These are phyloP conservation scores for Anhinga rufa DNA, from an alignment of 2,113 vertebrate species.

Conservation along the genomic window DNA sequence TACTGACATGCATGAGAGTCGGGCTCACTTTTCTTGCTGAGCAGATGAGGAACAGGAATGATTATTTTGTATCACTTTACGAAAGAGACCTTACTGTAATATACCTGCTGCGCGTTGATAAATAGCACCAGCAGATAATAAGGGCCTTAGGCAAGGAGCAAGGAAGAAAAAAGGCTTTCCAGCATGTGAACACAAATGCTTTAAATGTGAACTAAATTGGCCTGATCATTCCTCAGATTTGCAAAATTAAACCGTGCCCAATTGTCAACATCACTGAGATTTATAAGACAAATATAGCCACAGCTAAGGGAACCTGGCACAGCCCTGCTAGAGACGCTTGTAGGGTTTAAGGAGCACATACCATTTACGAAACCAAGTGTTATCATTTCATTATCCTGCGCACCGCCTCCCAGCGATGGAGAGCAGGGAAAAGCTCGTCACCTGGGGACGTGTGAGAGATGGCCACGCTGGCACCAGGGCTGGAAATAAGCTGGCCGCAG, in stretches of 20 bases:
- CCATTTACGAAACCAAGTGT: not conserved
- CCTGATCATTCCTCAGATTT: constrained; percentile 46
- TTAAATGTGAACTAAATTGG: constrained; percentile 56
- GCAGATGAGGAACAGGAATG: constrained; percentile 24
- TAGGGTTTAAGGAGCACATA: not conserved
- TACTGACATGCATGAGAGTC: not conserved
- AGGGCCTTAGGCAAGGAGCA: constrained; percentile 22
- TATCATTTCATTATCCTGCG: accelerated
- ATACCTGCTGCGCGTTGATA: constrained; percentile 40
- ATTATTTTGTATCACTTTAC: constrained; percentile 10
- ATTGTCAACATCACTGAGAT: constrained; percentile 34
- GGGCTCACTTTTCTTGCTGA: not conserved
- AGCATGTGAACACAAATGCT: constrained; percentile 35
- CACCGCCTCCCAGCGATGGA: not conserved
- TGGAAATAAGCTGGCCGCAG: accelerated
- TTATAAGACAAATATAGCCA: constrained; percentile 2
- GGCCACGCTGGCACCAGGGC: not conserved
- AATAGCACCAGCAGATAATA: constrained; percentile 39
- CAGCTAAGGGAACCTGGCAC: not conserved
- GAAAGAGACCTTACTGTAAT: not conserved
- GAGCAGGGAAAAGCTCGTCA: not conserved
- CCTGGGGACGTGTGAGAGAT: not conserved
- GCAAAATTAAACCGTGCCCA: constrained; percentile 43
- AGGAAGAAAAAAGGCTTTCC: constrained; percentile 3
- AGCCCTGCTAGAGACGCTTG: not conserved